Evolutionary conservation across 1,140 invertebrate species (phyloP).

Genomic region (Saccostrea glomerata): DNA sequence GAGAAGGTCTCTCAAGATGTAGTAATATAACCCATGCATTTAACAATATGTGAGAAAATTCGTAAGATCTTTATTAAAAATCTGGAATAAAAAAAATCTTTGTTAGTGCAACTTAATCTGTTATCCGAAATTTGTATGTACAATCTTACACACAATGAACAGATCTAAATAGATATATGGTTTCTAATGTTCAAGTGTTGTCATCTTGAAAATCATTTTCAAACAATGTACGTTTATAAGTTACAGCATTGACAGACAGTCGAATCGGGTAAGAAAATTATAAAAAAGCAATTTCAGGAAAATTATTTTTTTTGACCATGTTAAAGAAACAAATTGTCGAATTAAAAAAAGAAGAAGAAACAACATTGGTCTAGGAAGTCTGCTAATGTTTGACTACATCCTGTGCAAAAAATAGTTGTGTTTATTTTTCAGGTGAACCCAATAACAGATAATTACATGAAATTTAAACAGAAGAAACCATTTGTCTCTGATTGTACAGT

Average conservation of each 20-base stretch:
- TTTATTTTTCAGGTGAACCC: slow-evolving; percentile 23
- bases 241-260: no score
- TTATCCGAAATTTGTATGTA: background rate
- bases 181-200: background rate
- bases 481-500: background rate
- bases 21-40: background rate
- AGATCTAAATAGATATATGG: background rate
- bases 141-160: background rate
- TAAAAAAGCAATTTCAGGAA: no score
- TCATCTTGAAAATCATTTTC: background rate
- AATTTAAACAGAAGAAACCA: slow-evolving; percentile 24
- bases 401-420: slow-evolving; percentile 22
- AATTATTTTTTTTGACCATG: background rate
- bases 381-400: background rate
- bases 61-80: background rate
- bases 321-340: slow-evolving; percentile 17
- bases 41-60: slow-evolving; percentile 6
- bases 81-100: background rate
- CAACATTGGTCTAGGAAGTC: slow-evolving; percentile 4
- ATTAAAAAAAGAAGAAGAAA: background rate
- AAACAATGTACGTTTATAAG: no score
- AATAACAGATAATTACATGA: slow-evolving; percentile 15
- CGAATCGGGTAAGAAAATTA: no score
- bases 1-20: background rate
- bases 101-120: background rate